These are phyloP conservation scores for Drosophila ustulata DNA, from an alignment of 2,888 invertebrate species.

Conservation along the genomic window DNA sequence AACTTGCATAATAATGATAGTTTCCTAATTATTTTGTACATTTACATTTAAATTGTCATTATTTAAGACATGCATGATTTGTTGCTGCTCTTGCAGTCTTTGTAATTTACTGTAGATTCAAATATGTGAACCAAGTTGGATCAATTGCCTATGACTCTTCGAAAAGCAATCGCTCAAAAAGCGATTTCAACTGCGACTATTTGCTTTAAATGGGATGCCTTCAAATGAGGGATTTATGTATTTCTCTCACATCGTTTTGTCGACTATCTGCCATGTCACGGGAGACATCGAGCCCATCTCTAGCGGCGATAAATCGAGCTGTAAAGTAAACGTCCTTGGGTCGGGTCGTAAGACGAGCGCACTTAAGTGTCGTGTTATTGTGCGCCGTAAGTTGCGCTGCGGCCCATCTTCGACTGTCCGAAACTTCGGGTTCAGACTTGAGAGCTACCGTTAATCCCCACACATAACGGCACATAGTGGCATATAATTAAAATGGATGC, in stretches of 20 bases:
- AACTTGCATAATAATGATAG: too few relatives aligned
- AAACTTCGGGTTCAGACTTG: slow-evolving; percentile 37
- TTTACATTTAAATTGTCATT: too few relatives aligned
- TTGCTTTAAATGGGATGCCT: too few relatives aligned
- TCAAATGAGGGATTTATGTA: too few relatives aligned
- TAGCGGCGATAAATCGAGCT: slow-evolving; percentile 10
- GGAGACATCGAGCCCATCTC: slow-evolving; percentile 7
- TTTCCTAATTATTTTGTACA: too few relatives aligned
- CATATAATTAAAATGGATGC: slow-evolving; percentile 49
- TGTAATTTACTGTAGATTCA: too few relatives aligned
- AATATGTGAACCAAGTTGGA: too few relatives aligned
- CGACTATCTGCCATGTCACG: not conserved
- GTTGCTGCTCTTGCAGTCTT: too few relatives aligned
- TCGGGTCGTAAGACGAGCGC: slow-evolving; percentile 14
- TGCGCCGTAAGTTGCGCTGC: slow-evolving; percentile 18
- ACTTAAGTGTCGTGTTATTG: slow-evolving; percentile 57
- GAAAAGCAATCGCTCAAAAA: too few relatives aligned
- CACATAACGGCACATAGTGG: slow-evolving; percentile 22
- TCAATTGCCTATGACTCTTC: too few relatives aligned
- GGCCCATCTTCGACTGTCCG: slow-evolving; percentile 8
- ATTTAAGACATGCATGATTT: too few relatives aligned
- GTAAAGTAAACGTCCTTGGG: slow-evolving; percentile 12
- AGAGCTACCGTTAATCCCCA: slow-evolving; percentile 54
- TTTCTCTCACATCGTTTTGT: not conserved
- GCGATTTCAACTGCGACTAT: too few relatives aligned